A percentile compares a stretch with the other conserved stretches of the same genome.
Conservation (phyloP, 2,888 invertebrate species). For the Protodeltote pygarga region DNA sequence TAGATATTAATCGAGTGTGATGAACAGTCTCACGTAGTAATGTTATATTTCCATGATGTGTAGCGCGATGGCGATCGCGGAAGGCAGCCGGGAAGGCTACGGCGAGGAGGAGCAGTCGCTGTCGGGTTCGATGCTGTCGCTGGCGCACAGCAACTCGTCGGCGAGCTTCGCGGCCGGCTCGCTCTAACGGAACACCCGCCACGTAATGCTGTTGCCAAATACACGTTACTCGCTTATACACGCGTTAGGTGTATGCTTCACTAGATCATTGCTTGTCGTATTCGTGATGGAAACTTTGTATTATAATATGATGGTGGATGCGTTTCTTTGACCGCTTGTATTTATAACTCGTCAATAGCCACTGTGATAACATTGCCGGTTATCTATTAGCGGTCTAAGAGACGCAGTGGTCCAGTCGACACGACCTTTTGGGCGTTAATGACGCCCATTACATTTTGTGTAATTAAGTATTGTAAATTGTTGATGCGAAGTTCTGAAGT, state of each 20-base stretch:
- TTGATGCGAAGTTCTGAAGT: conserved; percentile 35
- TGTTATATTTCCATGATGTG: not conserved
- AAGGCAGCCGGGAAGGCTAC: conserved; percentile 95
- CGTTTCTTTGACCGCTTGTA: conserved; percentile 9
- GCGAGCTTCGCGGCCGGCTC: conserved; percentile 95
- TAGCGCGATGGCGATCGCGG: conserved; percentile 96
- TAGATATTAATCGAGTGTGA: too few species aligned
- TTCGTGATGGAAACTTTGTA: conserved; percentile 29
- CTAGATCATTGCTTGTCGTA: conserved; percentile 39
- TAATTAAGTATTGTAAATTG: conserved; percentile 46
- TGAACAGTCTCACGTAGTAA: not conserved
- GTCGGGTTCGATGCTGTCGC: conserved; percentile 97
- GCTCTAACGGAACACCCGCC: conserved; percentile 78
- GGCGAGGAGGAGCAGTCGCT: conserved; percentile 96
- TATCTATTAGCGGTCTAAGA: conserved; percentile 11
- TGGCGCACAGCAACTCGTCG: conserved; percentile 98
- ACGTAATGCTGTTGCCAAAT: conserved; percentile 47
- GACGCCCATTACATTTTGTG: conserved; percentile 28
- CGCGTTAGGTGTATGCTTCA: conserved; percentile 34
- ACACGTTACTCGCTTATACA: conserved; percentile 21
- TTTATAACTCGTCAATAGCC: conserved; percentile 9
- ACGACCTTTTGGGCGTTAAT: conserved; percentile 13
- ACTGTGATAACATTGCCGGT: conserved; percentile 36
- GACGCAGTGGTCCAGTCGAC: not conserved
- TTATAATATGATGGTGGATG: not conserved